Conservation (phyloP, 2,888 invertebrate genomes). For the Sabatieria punctata region DNA sequence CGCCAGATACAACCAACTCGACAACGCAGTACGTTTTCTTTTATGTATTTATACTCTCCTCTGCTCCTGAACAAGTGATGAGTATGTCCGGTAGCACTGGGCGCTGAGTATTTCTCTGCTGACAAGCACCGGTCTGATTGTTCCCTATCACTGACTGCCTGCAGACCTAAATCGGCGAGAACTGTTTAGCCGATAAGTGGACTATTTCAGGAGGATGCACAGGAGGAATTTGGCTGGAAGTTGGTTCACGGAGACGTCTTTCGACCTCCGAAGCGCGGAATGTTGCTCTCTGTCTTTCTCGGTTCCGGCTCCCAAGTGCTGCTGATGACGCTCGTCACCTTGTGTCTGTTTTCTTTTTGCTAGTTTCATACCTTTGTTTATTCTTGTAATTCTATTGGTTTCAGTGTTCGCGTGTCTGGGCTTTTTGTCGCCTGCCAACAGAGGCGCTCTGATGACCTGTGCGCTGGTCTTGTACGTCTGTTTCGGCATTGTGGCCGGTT, state of each 20-base stretch:
- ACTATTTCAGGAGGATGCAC: slow-evolving; percentile 46
- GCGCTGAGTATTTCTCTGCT: too few species aligned
- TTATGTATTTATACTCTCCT: not conserved
- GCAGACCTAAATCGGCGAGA: too few species aligned
- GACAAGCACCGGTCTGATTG: too few species aligned
- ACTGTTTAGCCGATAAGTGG: not conserved
- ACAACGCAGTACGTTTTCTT: slow-evolving; percentile 38
- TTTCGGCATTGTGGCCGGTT: slow-evolving; percentile 87
- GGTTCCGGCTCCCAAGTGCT: slow-evolving; percentile 91
- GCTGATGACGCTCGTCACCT: slow-evolving; percentile 81
- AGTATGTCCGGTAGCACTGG: too few species aligned
- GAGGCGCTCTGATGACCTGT: slow-evolving; percentile 96
- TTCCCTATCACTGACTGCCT: too few species aligned
- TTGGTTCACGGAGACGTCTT: slow-evolving; percentile 49
- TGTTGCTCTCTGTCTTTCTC: slow-evolving; percentile 84
- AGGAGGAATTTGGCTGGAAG: slow-evolving; percentile 62
- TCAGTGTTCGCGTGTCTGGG: slow-evolving; percentile 93
- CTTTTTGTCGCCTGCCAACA: slow-evolving; percentile 91
- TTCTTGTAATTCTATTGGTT: slow-evolving; percentile 13
- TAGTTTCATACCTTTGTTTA: not conserved
- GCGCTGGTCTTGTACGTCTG: slow-evolving; percentile 90
- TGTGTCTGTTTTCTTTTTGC: slow-evolving; percentile 40
- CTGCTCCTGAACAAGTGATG: not conserved
- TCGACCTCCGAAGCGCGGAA: slow-evolving; percentile 60
- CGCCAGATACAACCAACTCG: slow-evolving; percentile 80